Evolutionary conservation across 2,797 vertebrate genomes (phyloP).

Genomic region (Notolepis coatsorum): DNA sequence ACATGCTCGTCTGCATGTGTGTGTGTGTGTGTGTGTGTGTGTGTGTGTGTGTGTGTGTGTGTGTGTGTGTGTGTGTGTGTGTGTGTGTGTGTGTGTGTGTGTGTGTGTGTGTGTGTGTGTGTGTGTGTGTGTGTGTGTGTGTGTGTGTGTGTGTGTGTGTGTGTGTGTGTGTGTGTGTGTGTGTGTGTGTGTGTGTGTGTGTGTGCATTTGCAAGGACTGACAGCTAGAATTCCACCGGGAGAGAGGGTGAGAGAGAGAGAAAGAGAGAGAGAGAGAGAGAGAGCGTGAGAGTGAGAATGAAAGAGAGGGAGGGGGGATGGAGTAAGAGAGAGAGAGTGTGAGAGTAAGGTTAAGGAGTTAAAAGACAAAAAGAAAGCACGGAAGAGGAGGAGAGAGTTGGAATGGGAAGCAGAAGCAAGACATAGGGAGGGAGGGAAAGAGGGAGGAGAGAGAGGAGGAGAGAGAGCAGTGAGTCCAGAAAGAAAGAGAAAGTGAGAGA

Average conservation of each 20-base stretch:
- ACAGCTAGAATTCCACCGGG: constrained; percentile 78
- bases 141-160: too few species aligned
- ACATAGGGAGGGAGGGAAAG: constrained; percentile 32
- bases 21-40: constrained; percentile 32
- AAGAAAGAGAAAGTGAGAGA: constrained; percentile 31
- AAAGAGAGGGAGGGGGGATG: constrained; percentile 57
- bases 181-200: background rate
- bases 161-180: background rate
- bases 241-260: constrained; percentile 57
- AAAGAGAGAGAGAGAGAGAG: background rate
- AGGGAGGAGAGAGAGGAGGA: constrained; percentile 36
- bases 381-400: constrained; percentile 51
- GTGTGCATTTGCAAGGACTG: constrained; percentile 70
- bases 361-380: constrained; percentile 5
- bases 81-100: background rate
- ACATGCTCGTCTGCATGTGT: constrained; percentile 56
- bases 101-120: background rate
- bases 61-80: background rate
- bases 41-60: background rate
- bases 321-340: constrained; percentile 50
- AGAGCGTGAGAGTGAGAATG: constrained; percentile 36
- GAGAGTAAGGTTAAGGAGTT: constrained; percentile 15
- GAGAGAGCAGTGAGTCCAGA: constrained; percentile 27
- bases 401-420: constrained; percentile 62
- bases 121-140: background rate